These are phyloP conservation scores for Phalanger gymnotis DNA, from an alignment of 2,797 vertebrate genomes.

Conservation along the genomic window DNA sequence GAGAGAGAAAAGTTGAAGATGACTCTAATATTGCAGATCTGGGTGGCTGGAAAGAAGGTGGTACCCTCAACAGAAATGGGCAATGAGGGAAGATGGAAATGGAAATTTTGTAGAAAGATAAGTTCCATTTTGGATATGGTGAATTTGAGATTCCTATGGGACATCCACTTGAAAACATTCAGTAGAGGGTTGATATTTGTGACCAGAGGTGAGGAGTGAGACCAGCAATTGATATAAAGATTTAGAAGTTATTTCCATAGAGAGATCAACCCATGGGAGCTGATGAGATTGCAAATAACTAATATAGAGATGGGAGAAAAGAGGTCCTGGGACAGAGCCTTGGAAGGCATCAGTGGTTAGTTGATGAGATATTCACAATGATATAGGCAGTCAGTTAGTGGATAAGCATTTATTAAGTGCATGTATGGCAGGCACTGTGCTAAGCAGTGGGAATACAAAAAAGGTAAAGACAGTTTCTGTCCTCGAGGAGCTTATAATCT, in stretches of 20 bases:
- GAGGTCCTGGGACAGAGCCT: neutral
- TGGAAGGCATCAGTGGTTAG: neutral
- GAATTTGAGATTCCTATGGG: neutral
- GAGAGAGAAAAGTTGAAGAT: neutral
- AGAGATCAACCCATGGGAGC: neutral
- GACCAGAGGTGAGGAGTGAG: neutral
- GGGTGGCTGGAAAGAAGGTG: neutral
- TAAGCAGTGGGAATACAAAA: neutral
- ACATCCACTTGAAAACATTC: neutral
- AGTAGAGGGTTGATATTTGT: neutral
- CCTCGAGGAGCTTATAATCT: neutral
- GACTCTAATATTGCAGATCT: neutral
- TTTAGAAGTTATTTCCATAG: neutral
- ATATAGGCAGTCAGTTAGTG: neutral
- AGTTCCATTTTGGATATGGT: neutral
- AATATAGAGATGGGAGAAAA: neutral
- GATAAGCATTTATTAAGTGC: neutral
- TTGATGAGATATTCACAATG: neutral
- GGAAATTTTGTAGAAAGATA: neutral
- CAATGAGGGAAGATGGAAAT: neutral
- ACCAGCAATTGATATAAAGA: neutral
- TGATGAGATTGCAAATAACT: neutral
- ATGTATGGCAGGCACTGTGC: neutral
- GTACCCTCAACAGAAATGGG: neutral
- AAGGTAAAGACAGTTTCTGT: neutral